phyloP scores from a whole-genome alignment of 2,797 vertebrate genomes.

The Chromobotia macracanthus region DNA sequence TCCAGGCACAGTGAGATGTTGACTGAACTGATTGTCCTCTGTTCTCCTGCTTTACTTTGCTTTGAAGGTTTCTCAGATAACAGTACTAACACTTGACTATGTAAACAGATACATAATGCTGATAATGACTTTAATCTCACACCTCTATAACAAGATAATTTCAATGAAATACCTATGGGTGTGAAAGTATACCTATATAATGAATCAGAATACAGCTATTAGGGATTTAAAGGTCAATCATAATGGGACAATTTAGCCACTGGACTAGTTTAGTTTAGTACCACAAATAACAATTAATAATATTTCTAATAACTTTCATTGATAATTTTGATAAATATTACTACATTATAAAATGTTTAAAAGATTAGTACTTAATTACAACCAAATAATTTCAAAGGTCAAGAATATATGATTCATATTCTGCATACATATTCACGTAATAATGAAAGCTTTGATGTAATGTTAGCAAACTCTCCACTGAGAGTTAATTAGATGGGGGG shows the following conservation, averaged over 20 bases:
- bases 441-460: not conserved
- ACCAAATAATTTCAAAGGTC: not conserved
- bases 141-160: not conserved
- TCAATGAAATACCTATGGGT: not conserved
- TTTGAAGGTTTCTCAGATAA: slow-evolving; percentile 26
- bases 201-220: not conserved
- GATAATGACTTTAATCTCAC: slow-evolving; percentile 20
- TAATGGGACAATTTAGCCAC: not conserved
- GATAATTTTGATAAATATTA: not conserved
- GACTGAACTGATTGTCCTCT: not conserved
- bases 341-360: not conserved
- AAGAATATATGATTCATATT: slow-evolving; percentile 9
- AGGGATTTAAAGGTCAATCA: not conserved
- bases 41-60: not conserved
- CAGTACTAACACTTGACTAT: not conserved
- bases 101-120: slow-evolving; percentile 19
- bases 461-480: slow-evolving; percentile 5
- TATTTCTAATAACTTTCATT: not conserved
- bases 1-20: not conserved
- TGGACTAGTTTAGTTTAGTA: too few relatives aligned
- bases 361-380: not conserved
- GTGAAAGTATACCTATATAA: not conserved
- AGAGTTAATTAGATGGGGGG: slow-evolving; percentile 4
- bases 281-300: too few relatives aligned
- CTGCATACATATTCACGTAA: not conserved